These are phyloP conservation scores for Cheirogaleus major DNA, from an alignment of 2,797 vertebrate genomes.

Conservation along the genomic window DNA sequence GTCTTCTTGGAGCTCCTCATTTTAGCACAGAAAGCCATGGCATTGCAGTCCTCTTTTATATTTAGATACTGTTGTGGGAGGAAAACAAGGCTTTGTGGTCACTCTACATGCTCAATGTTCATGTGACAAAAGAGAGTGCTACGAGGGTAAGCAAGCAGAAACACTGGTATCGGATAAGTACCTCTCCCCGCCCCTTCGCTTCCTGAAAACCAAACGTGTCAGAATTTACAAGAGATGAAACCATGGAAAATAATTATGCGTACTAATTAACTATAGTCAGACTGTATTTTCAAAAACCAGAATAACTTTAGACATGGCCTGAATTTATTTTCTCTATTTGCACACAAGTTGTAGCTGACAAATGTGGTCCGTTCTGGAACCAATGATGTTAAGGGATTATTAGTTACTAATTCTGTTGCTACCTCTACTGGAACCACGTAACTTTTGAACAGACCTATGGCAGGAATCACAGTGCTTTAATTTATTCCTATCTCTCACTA, in stretches of 20 bases:
- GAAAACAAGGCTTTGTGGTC: neutral
- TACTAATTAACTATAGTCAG: neutral
- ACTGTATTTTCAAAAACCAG: neutral
- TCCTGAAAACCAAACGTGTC: neutral
- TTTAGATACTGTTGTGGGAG: conserved; percentile 88
- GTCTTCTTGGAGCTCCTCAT: conserved; percentile 92
- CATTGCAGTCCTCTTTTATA: conserved; percentile 90
- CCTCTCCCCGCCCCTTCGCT: neutral
- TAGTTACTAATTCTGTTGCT: neutral
- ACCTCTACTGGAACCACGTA: neutral
- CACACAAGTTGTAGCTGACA: neutral
- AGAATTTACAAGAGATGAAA: neutral
- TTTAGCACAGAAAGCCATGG: conserved; percentile 98
- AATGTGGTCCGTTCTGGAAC: neutral
- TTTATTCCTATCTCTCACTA: neutral
- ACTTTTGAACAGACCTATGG: neutral
- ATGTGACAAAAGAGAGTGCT: neutral
- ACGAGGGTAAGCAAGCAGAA: neutral
- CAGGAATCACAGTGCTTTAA: neutral
- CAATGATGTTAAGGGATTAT: neutral
- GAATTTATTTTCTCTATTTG: conserved; percentile 21
- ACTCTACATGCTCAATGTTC: neutral
- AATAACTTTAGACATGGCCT: neutral
- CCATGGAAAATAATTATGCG: neutral
- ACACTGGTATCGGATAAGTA: neutral